Base-by-base conservation (phyloP, 2,797 vertebrate genomes). In the Buphagus erythrorhynchus region DNA sequence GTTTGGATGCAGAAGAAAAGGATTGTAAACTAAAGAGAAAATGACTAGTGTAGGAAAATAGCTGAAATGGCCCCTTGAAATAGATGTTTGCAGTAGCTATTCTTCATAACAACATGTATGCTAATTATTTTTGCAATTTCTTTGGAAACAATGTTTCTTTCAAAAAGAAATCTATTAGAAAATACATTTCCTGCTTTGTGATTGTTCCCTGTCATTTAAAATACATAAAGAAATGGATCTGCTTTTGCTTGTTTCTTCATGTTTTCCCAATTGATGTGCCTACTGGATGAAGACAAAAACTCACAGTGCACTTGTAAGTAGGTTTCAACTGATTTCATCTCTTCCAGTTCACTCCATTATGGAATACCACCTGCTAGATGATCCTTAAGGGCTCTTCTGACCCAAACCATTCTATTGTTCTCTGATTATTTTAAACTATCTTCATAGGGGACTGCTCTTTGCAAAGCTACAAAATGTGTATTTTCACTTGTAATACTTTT, bases 1-100 rank as follows among this genome's bases (percentile, higher is more conserved):
- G 95, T 97, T 97, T 98, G 97, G 98, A 99, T 96, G 91, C 91
- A 98, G 97, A 99, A 98, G 67, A 98, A 97, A 98, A 96, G 88
- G 96, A 97, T 74, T 96, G 93, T 77, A 96, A 96, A 94, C 33
- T 48, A 36, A 84, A 93, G 5, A 97, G 49, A 95, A 98, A 97
- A 97, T 93, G 96, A 98, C 97, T 92, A 97, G 94, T 84, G 89
- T 96, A 95, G 88, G 95, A 97, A 96, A 94, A 84, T 72, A 51
- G 35, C 43, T 95, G 90, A 96, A 95, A 95, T 24, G 13, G 33
- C 16, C 51, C 33, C 48, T 61, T 79, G 55, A 87, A 90, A 89
- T 13, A 66, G 26, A 54, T 43, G 63, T 96, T 45, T 89, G 12
- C 46, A 87, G 36, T 5, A n/a, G 29, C 36, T 95, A 36, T 21